phyloP scores from a whole-genome alignment of 2,797 vertebrate species.

The Coreius guichenoti region DNA sequence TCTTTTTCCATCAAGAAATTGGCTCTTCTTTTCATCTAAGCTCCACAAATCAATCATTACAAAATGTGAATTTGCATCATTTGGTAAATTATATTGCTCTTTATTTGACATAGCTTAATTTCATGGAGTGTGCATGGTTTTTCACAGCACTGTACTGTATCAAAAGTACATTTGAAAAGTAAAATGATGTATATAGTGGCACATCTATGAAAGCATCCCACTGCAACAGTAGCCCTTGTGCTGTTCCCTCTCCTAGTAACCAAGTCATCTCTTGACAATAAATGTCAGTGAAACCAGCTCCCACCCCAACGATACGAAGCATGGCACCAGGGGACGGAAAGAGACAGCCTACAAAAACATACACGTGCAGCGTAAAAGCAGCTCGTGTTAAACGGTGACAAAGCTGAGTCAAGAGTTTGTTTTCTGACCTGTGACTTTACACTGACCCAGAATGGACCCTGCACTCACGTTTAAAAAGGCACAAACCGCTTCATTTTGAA shows the following conservation, averaged over 20 bases:
- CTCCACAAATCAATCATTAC: not conserved
- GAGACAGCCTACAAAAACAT: slow-evolving; percentile 34
- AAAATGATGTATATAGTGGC: not conserved
- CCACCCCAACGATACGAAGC: slow-evolving; percentile 57
- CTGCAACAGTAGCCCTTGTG: slow-evolving; percentile 7
- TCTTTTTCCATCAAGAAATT: not conserved
- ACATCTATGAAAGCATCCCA: slow-evolving; percentile 33
- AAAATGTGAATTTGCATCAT: not conserved
- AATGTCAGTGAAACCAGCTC: slow-evolving; percentile 66
- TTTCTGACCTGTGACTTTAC: not conserved
- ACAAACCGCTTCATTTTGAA: not conserved
- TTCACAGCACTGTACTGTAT: not conserved
- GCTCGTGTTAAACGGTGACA: not conserved
- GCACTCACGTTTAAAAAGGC: not conserved
- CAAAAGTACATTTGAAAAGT: not conserved
- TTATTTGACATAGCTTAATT: not conserved
- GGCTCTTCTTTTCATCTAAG: not conserved
- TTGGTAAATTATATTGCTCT: not conserved
- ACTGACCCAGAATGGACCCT: slow-evolving; percentile 37
- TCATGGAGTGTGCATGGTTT: not conserved
- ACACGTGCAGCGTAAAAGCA: slow-evolving; percentile 28
- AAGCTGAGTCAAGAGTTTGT: slow-evolving; percentile 5
- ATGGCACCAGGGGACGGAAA: slow-evolving; percentile 52
- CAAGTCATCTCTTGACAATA: slow-evolving; percentile 74
- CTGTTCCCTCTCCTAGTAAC: slow-evolving; percentile 69